Evolutionary conservation across 2,797 vertebrate genomes (phyloP).

Genomic region (Dryobates pubescens): DNA sequence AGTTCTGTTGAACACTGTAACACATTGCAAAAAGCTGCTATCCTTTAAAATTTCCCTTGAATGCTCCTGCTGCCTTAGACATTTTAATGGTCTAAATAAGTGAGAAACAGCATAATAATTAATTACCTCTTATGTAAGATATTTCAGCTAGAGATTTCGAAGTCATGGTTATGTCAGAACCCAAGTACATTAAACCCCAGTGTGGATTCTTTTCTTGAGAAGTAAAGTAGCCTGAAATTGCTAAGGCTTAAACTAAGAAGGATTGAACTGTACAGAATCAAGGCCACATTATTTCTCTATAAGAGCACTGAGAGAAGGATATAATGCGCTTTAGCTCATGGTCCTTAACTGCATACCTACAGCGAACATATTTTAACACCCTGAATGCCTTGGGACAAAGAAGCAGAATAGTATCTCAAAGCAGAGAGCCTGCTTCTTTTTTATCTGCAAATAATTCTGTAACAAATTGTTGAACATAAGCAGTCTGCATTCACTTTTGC

Average conservation of each 20-base stretch:
- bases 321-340: background rate
- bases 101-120: conserved; percentile 55
- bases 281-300: conserved; percentile 37
- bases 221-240: conserved; percentile 53
- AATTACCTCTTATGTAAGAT: conserved; percentile 51
- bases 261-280: conserved; percentile 46
- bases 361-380: background rate
- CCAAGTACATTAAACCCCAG: conserved; percentile 29
- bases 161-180: conserved; percentile 43
- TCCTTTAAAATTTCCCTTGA: conserved; percentile 45
- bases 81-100: conserved; percentile 32
- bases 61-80: conserved; percentile 5
- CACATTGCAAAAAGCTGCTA: conserved; percentile 24
- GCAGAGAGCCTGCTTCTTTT: background rate
- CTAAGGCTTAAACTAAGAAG: conserved; percentile 46
- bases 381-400: background rate
- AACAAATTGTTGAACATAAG: background rate
- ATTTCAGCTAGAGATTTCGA: conserved; percentile 49
- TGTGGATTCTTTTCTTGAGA: conserved; percentile 39
- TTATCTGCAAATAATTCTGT: background rate
- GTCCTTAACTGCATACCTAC: background rate
- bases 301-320: background rate
- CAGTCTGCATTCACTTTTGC: background rate
- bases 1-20: conserved; percentile 25
- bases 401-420: background rate